Base-by-base conservation (phyloP, 2,797 vertebrate species). In the Dryobates pubescens region DNA sequence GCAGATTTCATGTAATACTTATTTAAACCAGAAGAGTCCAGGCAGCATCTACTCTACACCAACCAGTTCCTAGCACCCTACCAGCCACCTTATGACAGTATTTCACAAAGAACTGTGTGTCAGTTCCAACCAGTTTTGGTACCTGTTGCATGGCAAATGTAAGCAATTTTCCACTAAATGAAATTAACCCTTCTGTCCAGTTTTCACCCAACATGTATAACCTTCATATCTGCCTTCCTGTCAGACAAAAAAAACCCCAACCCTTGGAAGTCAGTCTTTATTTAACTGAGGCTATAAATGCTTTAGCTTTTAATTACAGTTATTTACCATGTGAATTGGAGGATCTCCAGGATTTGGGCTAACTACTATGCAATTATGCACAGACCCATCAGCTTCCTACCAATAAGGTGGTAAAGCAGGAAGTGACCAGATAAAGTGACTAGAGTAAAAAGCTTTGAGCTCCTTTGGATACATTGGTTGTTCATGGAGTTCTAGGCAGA, bases 91-190 rank as follows among this genome's bases (percentile, higher is more conserved):
- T 90, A 62, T 78, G 54, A 75, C 22, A 57, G 32, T 45, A 45
- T 34, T 75, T 75, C 85, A 47, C 58, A 51, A 62, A 82, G 81
- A 85, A 49, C 43, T 13, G 1, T 63, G 18, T 63, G 57, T 54
- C 82, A 73, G 0, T 78, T 93, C 92, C 89, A 90, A 92, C 88
- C 70, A 51, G 72, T 91, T 92, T 68, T 49, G 11, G 32, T 41
- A 83, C 63, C 53, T 63, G 22, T 34, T 64, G 64, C 83, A 14
- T 56, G 62, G 57, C 83, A 90, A 58, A 83, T 85, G 79, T 69
- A 85, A 87, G 29, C 30, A 78, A 75, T 57, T 41, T 92, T 72
- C 43, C 23, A 26, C 32, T 93, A 16, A 23, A 59, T 87, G 76
- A 83, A 57, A 82, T 87, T 65, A 94, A 72, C 36, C 20, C 45